Percentiles rank a stretch among this genome's conserved stretches.
Conservation (phyloP, 2,888 invertebrate genomes). For the Himalopsyche anomala region DNA sequence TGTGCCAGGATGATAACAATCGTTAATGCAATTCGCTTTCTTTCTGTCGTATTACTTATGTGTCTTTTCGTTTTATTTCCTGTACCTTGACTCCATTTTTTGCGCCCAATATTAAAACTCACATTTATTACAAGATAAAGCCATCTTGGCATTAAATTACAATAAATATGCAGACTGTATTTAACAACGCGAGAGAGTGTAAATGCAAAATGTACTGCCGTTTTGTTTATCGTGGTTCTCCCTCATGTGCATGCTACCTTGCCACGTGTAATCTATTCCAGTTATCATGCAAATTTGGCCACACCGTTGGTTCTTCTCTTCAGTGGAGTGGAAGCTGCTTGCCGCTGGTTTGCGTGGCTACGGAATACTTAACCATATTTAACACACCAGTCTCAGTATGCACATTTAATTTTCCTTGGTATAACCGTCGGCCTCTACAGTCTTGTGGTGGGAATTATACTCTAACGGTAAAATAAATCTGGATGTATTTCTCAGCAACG, state of each 20-base stretch:
- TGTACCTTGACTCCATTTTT: neutral
- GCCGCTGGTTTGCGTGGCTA: neutral
- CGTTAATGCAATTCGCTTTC: neutral
- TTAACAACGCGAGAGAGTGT: neutral
- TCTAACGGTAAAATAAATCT: too few species aligned
- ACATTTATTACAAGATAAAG: conserved; percentile 1
- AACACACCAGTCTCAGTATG: neutral
- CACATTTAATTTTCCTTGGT: neutral
- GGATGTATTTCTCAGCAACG: too few species aligned
- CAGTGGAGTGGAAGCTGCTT: neutral
- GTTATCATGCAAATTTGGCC: conserved; percentile 64
- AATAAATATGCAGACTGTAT: conserved; percentile 24
- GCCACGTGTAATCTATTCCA: conserved; percentile 59
- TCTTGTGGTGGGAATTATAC: too few species aligned
- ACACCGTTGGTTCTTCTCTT: conserved; percentile 20
- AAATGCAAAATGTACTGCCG: conserved; percentile 19
- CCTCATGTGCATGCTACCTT: neutral
- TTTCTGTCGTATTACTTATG: neutral
- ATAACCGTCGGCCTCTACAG: too few species aligned
- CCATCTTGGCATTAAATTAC: conserved; percentile 13
- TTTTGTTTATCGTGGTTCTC: neutral
- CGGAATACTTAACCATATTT: conserved; percentile 1
- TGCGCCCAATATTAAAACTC: neutral
- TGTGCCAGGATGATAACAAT: neutral
- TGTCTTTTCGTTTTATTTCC: neutral